Conservation (phyloP, 2,888 invertebrate genomes). For the Tridacna gigas region DNA sequence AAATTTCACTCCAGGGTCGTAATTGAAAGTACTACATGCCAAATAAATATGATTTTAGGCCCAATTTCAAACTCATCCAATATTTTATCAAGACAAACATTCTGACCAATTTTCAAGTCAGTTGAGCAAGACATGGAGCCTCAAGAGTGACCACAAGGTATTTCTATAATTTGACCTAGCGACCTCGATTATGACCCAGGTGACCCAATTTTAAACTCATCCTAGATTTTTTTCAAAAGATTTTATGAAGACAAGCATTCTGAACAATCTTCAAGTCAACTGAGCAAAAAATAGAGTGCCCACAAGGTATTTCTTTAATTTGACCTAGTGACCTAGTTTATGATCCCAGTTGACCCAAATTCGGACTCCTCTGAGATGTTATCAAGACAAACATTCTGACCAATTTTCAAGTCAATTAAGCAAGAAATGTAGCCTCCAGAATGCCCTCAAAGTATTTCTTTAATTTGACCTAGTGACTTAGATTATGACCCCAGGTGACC, state of each 20-base stretch:
- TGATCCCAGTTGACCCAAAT: constrained; percentile 8
- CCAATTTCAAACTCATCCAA: background rate
- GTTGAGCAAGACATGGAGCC: background rate
- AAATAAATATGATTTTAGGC: too few species aligned
- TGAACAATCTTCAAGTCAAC: background rate
- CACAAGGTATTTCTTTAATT: background rate
- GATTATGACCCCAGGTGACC: constrained; percentile 7
- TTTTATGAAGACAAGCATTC: background rate
- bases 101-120: background rate
- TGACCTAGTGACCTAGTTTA: constrained; percentile 6
- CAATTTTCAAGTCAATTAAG: background rate
- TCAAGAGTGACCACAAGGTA: background rate
- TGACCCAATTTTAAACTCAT: background rate
- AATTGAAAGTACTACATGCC: too few species aligned
- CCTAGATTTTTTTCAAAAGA: background rate
- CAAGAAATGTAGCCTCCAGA: background rate
- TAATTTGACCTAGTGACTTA: background rate
- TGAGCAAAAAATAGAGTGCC: background rate
- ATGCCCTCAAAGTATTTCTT: background rate
- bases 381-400: constrained; percentile 1
- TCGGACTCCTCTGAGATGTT: background rate
- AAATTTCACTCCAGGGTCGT: too few species aligned
- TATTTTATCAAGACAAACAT: background rate
- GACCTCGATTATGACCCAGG: too few species aligned
- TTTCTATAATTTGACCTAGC: background rate